Base-by-base conservation (phyloP, 2,888 invertebrate genomes). In the Drosophila recens region DNA sequence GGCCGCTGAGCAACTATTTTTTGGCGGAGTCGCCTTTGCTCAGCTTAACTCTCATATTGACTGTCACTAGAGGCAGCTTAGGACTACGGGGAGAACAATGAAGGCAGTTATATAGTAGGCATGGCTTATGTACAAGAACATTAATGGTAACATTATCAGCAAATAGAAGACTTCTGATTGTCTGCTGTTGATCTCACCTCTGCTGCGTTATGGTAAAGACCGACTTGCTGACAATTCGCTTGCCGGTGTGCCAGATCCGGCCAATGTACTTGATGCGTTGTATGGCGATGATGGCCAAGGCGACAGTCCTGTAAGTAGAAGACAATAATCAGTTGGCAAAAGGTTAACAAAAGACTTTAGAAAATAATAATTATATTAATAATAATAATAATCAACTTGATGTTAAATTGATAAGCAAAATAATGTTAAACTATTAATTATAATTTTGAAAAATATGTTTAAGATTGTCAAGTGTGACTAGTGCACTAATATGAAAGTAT, bases 191-290 rank as follows among this genome's bases (percentile, higher is more conserved):
- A 11, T 4, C 90, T 91, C 72, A 92, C 92, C 89, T 92, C 64
- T 92, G 92, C 54, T 92, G 91, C 8, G 92, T 92, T 53, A 92
- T 91, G 63, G 92, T 92, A 36, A 92, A 93, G 11, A 93, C 90
- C 1, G 93, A 92, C 67, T 94, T 94, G 48, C 94, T 93, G 5
- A 94, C 94, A 59, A 94, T 93, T 58, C 94, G 93, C 79, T 93
- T 94, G 1, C 95, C 95, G 3, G 93, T 94, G 70, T 94, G 94
- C 95, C 95, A 95, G 43, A 95, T 93, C 61, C 93, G 91, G 3
- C 95, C 94, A 74, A 96, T 92, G 91, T 94, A 95, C 80, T 95
- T 95, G 95, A 96, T 95, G 63, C 96, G 93, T 43, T 93, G 92
- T 54, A 95, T 93, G 43, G 95, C 94, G 42, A 95, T 93, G 4